A percentile compares a stretch with the other conserved stretches of the same genome.
phyloP scores from a whole-genome alignment of 2,888 invertebrate species.

The Venusia cambrica region DNA sequence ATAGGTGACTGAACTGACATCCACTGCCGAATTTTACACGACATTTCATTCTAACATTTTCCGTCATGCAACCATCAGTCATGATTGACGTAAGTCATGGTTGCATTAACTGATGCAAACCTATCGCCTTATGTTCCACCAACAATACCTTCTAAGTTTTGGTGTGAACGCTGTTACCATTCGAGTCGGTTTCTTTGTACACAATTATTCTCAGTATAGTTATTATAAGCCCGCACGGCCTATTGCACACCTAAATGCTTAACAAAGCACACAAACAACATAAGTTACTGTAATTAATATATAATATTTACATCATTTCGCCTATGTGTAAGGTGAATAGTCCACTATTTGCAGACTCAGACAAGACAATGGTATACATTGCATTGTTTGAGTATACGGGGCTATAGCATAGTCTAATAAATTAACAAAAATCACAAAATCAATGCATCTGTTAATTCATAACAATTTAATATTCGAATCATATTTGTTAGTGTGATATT shows the following conservation, averaged over 20 bases:
- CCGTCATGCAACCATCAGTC: too few species aligned
- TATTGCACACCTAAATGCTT: conserved; percentile 21
- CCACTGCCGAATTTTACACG: too few species aligned
- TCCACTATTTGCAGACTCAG: conserved; percentile 19
- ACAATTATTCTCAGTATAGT: conserved; percentile 2
- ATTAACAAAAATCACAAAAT: conserved; percentile 29
- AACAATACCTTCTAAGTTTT: too few species aligned
- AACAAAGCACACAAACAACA: conserved; percentile 44
- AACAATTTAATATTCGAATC: conserved; percentile 16
- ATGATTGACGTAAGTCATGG: too few species aligned
- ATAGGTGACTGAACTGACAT: too few species aligned
- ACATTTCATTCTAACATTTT: too few species aligned
- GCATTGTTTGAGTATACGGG: conserved; percentile 2
- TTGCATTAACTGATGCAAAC: too few species aligned
- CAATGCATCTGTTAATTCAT: conserved; percentile 27
- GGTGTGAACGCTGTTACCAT: too few species aligned
- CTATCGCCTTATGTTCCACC: too few species aligned
- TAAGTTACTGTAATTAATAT: conserved; percentile 61
- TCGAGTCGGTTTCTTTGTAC: conserved; percentile 10
- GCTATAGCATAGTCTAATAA: conserved; percentile 16
- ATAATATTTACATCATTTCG: conserved; percentile 61
- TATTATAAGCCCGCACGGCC: conserved; percentile 6
- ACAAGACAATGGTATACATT: not conserved
- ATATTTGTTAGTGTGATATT: conserved; percentile 28
- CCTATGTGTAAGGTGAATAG: conserved; percentile 29